Evolutionary conservation across 1,140 invertebrate species (phyloP), one percentile per base, ranked within the genome.

Genomic region (Onthophagus taurus): DNA sequence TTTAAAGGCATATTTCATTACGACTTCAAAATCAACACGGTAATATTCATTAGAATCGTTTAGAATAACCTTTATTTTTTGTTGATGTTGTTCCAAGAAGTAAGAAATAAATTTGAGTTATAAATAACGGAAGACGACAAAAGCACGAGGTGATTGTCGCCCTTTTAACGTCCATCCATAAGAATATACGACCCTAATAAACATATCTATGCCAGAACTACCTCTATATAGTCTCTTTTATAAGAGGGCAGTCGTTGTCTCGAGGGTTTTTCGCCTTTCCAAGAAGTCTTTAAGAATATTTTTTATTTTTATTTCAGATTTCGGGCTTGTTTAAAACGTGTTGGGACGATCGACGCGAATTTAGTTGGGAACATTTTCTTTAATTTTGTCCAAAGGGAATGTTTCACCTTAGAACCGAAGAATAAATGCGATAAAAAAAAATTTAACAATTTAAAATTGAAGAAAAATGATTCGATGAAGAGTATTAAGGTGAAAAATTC

Each of bases 361-460:
- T 76, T 94, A 47, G 88, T 96, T 53, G 91, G 92, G 2, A 88
- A 88, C 58, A 70, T 96, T 5, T 96, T 92, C 69, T 97, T 97
- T 72, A 92, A 95, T 62, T 72, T 94, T 1, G 79, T 95, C 2
- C 87, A 91, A 59, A 91, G 85, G 0, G 86, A 91, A 56, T 96
- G 91, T 59, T 96, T 96, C 64, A 75, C 87, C 1, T 65, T 96
- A 9, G 88, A 88, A 54, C 72, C 76, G 1, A 77, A 85, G 47
- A 77, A 78, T 47, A 67, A 81, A 1, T 95, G 91, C 65, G 67
- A 71, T 9, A 75, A 83, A 52, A 69, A 21, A 21, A 21, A 37
- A 11, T 18, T 18, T 23, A 37, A 19, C n/a, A n/a, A n/a, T n/a
- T n/a, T n/a, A n/a, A n/a, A n/a, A n/a, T n/a, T n/a, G n/a, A n/a